Evolutionary conservation across 2,888 invertebrate genomes (phyloP).

Genomic region (Amiota minor): DNA sequence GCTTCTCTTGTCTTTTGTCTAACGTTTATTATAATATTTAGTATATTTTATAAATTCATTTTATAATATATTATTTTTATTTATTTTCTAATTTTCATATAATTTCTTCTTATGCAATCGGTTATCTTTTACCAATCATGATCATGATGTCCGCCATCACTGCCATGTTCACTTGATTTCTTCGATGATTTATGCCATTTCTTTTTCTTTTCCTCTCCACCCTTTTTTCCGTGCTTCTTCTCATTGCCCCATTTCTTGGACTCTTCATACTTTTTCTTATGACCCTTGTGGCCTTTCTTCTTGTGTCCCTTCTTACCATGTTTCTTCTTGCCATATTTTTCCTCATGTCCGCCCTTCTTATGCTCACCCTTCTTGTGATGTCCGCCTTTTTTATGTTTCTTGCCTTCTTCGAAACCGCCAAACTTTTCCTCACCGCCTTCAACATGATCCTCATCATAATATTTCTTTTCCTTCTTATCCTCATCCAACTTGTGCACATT

Average conservation of each 20-base stretch:
- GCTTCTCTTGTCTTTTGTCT: background rate
- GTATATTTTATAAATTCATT: background rate
- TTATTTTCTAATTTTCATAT: background rate
- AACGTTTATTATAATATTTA: background rate
- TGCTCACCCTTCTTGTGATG: conserved; percentile 87
- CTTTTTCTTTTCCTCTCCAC: conserved; percentile 85
- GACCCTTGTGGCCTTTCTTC: conserved; percentile 85
- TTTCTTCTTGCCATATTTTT: conserved; percentile 86
- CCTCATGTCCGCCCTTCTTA: conserved; percentile 83
- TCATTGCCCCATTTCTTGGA: conserved; percentile 84
- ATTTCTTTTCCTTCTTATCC: conserved; percentile 89
- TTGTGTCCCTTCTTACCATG: conserved; percentile 87
- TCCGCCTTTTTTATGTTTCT: conserved; percentile 87
- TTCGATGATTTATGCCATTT: conserved; percentile 80
- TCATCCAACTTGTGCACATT: conserved; percentile 89
- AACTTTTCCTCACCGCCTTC: conserved; percentile 87
- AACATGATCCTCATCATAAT: conserved; percentile 89
- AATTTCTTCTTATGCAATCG: background rate
- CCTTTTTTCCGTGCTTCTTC: conserved; percentile 85
- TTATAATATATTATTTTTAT: background rate
- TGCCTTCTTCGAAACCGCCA: conserved; percentile 85
- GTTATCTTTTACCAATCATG: conserved; percentile 23
- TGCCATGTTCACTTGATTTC: conserved; percentile 71
- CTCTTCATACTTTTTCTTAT: conserved; percentile 85
- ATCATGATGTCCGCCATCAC: conserved; percentile 53